A percentile compares a stretch with the other conserved stretches of the same genome.
phyloP scores from a whole-genome alignment of 2,113 vertebrate species.

The Corydoras sp. region DNA sequence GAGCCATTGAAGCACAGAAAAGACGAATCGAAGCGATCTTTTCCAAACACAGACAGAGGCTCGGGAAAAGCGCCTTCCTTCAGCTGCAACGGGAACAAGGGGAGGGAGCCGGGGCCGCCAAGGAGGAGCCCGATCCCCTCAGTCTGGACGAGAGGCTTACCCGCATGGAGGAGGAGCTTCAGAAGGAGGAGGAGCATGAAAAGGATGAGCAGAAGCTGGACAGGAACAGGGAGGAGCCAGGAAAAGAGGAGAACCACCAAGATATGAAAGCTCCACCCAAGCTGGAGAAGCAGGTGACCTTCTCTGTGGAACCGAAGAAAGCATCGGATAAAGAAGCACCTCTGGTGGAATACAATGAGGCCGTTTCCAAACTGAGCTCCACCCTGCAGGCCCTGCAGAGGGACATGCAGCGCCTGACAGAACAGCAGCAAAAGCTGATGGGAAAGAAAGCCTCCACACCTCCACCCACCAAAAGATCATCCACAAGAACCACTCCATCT shows the following conservation, averaged over 20 bases:
- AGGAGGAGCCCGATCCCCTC: conserved; percentile 45
- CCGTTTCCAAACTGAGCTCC: conserved; percentile 78
- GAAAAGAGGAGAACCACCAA: conserved; percentile 5
- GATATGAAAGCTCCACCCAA: conserved; percentile 47
- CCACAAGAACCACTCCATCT: conserved; percentile 49
- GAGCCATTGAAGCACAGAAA: conserved; percentile 88
- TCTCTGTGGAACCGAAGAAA: conserved; percentile 71
- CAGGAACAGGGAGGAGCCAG: conserved; percentile 32
- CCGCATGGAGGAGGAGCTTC: conserved; percentile 64
- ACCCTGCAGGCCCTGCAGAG: conserved; percentile 76
- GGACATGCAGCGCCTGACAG: conserved; percentile 85
- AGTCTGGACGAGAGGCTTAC: conserved; percentile 68
- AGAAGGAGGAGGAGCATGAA: conserved; percentile 55
- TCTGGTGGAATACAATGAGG: conserved; percentile 76
- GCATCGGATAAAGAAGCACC: conserved; percentile 46
- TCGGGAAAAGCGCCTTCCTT: conserved; percentile 82
- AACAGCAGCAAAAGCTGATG: conserved; percentile 83
- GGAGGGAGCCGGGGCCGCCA: conserved; percentile 42
- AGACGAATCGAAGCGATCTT: conserved; percentile 90
- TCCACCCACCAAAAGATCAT: conserved; percentile 45
- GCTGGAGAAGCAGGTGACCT: conserved; percentile 78
- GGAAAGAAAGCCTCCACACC: conserved; percentile 59
- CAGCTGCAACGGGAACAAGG: conserved; percentile 72
- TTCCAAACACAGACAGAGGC: conserved; percentile 79
- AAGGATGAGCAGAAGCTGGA: conserved; percentile 35